phyloP scores from a whole-genome alignment of 2,888 invertebrate genomes.

The Blomia tropicalis region DNA sequence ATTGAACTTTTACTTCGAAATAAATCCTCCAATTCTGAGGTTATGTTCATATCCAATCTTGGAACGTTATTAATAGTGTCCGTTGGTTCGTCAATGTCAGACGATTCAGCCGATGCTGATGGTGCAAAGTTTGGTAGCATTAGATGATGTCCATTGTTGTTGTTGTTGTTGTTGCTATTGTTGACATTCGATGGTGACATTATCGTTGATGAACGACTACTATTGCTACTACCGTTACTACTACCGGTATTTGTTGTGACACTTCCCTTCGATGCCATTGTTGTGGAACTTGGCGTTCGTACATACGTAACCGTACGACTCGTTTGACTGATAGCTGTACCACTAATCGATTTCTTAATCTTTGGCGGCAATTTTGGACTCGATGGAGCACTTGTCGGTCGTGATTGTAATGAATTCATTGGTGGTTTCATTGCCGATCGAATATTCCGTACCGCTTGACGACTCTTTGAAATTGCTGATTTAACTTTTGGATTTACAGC shows the following conservation, averaged over 20 bases:
- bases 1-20: slow-evolving; percentile 22
- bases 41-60: slow-evolving; percentile 28
- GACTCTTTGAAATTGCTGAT: slow-evolving; percentile 58
- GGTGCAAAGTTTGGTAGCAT: slow-evolving; percentile 11
- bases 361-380: slow-evolving; percentile 26
- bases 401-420: slow-evolving; percentile 21
- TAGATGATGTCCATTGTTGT: not conserved
- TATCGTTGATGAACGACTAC: not conserved
- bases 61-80: not conserved
- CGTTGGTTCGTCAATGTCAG: slow-evolving; percentile 17
- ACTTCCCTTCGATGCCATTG: not conserved
- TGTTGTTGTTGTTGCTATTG: not conserved
- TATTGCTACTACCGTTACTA: not conserved
- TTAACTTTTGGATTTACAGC: slow-evolving; percentile 81
- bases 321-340: slow-evolving; percentile 17
- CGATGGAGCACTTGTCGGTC: slow-evolving; percentile 29
- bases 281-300: not conserved
- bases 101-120: slow-evolving; percentile 23
- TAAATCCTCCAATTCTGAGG: slow-evolving; percentile 27
- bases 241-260: not conserved
- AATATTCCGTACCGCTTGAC: slow-evolving; percentile 56
- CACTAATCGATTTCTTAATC: slow-evolving; percentile 23
- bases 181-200: no score
- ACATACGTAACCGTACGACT: slow-evolving; percentile 22
- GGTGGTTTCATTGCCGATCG: slow-evolving; percentile 45